Evolutionary conservation across 2,888 invertebrate genomes (phyloP).

Genomic region (Muscina levida): DNA sequence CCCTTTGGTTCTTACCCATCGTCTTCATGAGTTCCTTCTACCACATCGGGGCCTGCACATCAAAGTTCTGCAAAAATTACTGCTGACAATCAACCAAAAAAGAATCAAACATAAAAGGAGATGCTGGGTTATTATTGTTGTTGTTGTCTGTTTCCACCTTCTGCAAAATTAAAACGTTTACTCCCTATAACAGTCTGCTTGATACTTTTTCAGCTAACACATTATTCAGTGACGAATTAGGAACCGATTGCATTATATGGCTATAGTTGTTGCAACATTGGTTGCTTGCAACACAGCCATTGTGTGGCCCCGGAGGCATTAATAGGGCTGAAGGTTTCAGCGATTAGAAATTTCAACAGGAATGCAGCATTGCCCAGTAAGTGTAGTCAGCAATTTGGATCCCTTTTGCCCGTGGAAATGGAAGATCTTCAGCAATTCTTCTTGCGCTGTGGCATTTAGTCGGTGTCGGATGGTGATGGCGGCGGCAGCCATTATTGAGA

Average conservation of each 20-base stretch:
- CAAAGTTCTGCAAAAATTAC: no score
- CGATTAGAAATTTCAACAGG: slow-evolving; percentile 79
- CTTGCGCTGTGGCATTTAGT: not conserved
- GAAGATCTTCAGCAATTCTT: slow-evolving; percentile 4
- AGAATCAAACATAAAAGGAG: no score
- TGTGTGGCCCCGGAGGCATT: slow-evolving; percentile 69
- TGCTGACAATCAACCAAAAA: no score
- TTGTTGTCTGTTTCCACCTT: no score
- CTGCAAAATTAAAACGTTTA: no score
- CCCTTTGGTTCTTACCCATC: no score
- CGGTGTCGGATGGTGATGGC: not conserved
- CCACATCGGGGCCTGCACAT: not conserved
- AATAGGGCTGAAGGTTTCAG: slow-evolving; percentile 78
- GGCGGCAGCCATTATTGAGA: not conserved
- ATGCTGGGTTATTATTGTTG: no score
- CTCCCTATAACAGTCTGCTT: not conserved
- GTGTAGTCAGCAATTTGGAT: not conserved
- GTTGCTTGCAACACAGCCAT: not conserved
- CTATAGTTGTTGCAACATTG: slow-evolving; percentile 14
- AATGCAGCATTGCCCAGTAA: slow-evolving; percentile 73
- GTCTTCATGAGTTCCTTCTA: not conserved
- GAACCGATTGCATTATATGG: slow-evolving; percentile 34
- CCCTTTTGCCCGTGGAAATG: not conserved
- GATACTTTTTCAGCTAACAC: slow-evolving; percentile 67
- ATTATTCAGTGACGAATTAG: slow-evolving; percentile 32